Base-by-base conservation (phyloP, 1,140 invertebrate genomes). In the Megalopta genalis region DNA sequence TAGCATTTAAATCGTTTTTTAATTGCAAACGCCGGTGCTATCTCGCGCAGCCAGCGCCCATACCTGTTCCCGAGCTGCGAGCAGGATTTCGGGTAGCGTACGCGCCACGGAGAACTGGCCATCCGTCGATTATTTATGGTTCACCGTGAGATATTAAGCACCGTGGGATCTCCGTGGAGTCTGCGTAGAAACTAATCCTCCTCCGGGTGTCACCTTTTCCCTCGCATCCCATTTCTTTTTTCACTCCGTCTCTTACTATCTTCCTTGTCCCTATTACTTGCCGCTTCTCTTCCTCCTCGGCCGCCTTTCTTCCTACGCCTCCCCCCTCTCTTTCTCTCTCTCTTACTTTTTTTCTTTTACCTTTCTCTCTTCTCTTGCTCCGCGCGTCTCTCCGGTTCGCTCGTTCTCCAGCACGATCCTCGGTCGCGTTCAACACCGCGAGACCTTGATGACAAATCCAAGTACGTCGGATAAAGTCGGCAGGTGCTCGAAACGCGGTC, bases 1-100 rank as follows among this genome's bases (percentile, higher is more conserved):
- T 90, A 89, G 86, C 88, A 89, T 89, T 87, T 88, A 88, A 89
- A 89, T 89, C 82, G 86, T 75, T 89, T 88, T 89, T 87, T 89
- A 88, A 89, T 89, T 89, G 77, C 86, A 82, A 89, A 86, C 83
- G 71, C 32, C 67, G 77, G 73, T 76, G 71, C 70, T 71, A 78
- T 84, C 64, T 52, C 59, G 14, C 39, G 39, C 60, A 18, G 23
- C 27, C 8, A 32, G 32, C 32, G 1, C 16, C 27, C 32, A 25
- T 71, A 52, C 62, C 54, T 54, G 77, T 63, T 49, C 67, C 59
- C 49, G 67, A n/a, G 59, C 80, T 67, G 80, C 42, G 42, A 46
- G 42, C 42, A 46, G 42, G 64, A 80, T 82, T 65, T 81, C 71
- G 80, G 84, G 72, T 66, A 76, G 81, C 82, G 21, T 25, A 66